Percentiles rank a stretch among this genome's conserved stretches.
Evolutionary conservation across 2,797 vertebrate species (phyloP).

Genomic region (Apogon hyalosoma): DNA sequence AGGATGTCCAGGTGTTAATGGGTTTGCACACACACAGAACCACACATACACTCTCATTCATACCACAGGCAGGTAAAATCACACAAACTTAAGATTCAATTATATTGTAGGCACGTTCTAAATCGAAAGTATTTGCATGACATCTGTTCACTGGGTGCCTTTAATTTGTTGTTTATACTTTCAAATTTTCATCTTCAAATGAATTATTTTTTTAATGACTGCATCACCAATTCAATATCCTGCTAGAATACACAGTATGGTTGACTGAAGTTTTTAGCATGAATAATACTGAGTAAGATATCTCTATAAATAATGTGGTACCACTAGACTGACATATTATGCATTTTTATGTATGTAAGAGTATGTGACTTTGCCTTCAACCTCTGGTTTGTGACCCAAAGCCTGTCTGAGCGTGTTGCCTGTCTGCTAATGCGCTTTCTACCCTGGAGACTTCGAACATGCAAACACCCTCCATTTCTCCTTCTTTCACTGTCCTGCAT

Average conservation of each 20-base stretch:
- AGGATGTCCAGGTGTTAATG: constrained; percentile 68
- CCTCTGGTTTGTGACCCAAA: constrained; percentile 47
- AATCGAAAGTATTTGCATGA: not conserved
- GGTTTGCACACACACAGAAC: constrained; percentile 17
- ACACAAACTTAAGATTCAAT: not conserved
- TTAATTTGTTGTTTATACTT: constrained; percentile 15
- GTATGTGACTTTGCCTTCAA: constrained; percentile 33
- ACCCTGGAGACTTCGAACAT: constrained; percentile 41
- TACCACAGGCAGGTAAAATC: not conserved
- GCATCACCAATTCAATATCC: not conserved
- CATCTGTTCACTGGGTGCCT: not conserved
- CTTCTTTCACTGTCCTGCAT: constrained; percentile 32
- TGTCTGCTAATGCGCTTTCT: constrained; percentile 53
- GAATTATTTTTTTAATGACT: not conserved
- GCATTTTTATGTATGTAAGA: constrained; percentile 2
- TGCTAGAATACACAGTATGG: not conserved
- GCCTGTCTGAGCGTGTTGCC: constrained; percentile 46
- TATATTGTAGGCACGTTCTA: constrained; percentile 16
- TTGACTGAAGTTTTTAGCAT: not conserved
- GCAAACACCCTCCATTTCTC: constrained; percentile 25
- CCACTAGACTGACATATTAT: constrained; percentile 11
- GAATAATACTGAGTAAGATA: not conserved
- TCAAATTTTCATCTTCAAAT: not conserved
- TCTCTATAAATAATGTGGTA: constrained; percentile 1
- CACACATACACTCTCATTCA: not conserved